Percentiles rank a stretch among this genome's conserved stretches.
These are phyloP conservation scores for Clinocottus analis DNA, from an alignment of 2,113 vertebrate species.

Conservation along the genomic window DNA sequence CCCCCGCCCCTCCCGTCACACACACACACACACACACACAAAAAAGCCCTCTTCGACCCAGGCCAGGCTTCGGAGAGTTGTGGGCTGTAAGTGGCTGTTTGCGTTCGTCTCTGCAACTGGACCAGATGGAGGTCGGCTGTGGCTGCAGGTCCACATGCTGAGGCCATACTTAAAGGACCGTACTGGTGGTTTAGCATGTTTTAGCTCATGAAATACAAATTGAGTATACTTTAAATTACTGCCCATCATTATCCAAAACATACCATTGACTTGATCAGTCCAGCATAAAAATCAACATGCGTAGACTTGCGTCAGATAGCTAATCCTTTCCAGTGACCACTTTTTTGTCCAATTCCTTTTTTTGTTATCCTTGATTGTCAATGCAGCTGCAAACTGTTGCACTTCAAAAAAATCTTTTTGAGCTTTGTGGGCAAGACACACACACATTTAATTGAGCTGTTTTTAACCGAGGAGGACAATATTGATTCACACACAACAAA, in stretches of 20 bases:
- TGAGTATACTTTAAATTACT: constrained; percentile 32
- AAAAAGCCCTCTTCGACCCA: constrained; percentile 31
- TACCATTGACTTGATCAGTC: constrained; percentile 1
- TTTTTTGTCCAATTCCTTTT: not conserved
- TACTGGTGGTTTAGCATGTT: constrained; percentile 48
- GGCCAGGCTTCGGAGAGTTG: constrained; percentile 29
- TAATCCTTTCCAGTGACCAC: not conserved
- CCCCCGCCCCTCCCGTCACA: too few relatives aligned
- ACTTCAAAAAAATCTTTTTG: not conserved
- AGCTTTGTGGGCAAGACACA: too few relatives aligned
- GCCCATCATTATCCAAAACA: constrained; percentile 35
- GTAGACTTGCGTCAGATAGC: not conserved
- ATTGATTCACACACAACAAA: not conserved
- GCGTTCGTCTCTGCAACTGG: constrained; percentile 26
- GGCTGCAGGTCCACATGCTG: constrained; percentile 29
- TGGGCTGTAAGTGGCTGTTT: constrained; percentile 39
- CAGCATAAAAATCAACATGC: constrained; percentile 9
- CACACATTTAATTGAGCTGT: too few relatives aligned
- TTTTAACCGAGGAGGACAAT: too few relatives aligned
- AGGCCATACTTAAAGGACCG: constrained; percentile 22
- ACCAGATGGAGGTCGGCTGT: constrained; percentile 37
- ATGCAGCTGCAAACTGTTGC: not conserved
- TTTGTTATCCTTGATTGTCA: not conserved
- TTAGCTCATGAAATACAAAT: constrained; percentile 51
- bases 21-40: too few relatives aligned